Evolutionary conservation across 35 echinoderm and acorn worm species (phyloP), one percentile per base, ranked within the genome.

Genomic region (Strongylocentrotus purpuratus): DNA sequence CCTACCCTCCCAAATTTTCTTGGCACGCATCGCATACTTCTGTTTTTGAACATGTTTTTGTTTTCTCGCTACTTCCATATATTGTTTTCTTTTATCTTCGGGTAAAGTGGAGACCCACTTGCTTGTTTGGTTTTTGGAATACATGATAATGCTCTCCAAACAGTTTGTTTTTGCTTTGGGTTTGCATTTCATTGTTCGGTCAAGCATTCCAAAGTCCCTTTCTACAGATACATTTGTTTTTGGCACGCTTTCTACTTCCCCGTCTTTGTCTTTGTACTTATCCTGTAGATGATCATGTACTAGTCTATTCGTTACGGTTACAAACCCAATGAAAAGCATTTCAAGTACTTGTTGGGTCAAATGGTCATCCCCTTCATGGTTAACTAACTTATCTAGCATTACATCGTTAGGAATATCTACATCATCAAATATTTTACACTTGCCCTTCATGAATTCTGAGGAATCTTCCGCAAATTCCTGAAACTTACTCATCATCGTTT

Each of bases 141-240:
- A 97, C 96, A 97, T 94, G 33, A 96, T 96, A 9, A 95, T 95
- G 31, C 94, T 55, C 33, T 95, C 96, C 31, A 95, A 59, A 22
- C 94, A 94, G 46, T 91, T 92, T 4, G 86, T 95, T 6, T 33
- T 61, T 47, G 96, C 94, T 85, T 95, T 95, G 22, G 94, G 96
- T 50, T 96, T 96, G 31, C 46, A 48, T 91, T 88, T 90, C 94
- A 95, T 90, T 22, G 90, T 22, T 71, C 96, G 31, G 31, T 96
- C 96, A 5, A 96, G 88, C 94, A 94, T 97, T 32, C 94, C 96
- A 95, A 97, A 97, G 48, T 97, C 91, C 13, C 94, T 71, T 87
- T 97, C 94, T 31, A 91, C 90, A 12, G 31, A 85, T 7, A 60
- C 85, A 45, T 95, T 97, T 78, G 96, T 97, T 88, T 89, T 95